phyloP scores from a whole-genome alignment of 2,888 invertebrate genomes.

The Branchellion lobata region DNA sequence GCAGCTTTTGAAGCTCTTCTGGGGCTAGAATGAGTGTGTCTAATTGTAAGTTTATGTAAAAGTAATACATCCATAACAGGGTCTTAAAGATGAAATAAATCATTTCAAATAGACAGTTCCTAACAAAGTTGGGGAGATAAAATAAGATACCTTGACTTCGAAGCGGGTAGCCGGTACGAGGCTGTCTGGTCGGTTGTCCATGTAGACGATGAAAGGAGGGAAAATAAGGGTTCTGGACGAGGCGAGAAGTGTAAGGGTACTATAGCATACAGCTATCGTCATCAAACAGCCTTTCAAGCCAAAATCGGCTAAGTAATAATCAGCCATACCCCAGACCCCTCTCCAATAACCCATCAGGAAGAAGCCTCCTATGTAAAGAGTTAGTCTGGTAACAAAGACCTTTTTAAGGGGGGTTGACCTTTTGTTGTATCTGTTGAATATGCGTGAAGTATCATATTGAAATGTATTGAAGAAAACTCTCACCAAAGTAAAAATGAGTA shows the following conservation, averaged over 20 bases:
- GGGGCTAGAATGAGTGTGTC: constrained; percentile 25
- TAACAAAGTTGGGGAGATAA: neutral
- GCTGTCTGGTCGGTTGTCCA: constrained; percentile 41
- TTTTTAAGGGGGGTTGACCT: neutral
- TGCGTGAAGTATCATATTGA: constrained; percentile 1
- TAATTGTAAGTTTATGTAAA: too few species aligned
- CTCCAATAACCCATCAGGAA: constrained; percentile 49
- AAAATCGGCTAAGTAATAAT: constrained; percentile 44
- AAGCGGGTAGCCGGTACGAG: constrained; percentile 43
- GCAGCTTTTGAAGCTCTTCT: neutral
- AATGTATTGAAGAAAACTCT: neutral
- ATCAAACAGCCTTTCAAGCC: constrained; percentile 37
- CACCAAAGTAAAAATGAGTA: neutral
- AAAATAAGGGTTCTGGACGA: constrained; percentile 40
- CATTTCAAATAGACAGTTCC: neutral
- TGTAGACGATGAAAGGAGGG: constrained; percentile 42
- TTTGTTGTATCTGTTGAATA: neutral
- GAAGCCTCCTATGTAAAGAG: constrained; percentile 42
- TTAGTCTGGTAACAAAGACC: constrained; percentile 27
- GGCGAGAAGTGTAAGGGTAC: constrained; percentile 12
- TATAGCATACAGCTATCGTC: constrained; percentile 31
- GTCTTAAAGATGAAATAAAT: too few species aligned
- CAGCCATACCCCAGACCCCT: constrained; percentile 48
- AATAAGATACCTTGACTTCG: constrained; percentile 30
- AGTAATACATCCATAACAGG: too few species aligned